Percentiles rank a stretch among this genome's conserved stretches.
phyloP scores from a whole-genome alignment of 2,113 vertebrate species.

The Indicator maculatus region DNA sequence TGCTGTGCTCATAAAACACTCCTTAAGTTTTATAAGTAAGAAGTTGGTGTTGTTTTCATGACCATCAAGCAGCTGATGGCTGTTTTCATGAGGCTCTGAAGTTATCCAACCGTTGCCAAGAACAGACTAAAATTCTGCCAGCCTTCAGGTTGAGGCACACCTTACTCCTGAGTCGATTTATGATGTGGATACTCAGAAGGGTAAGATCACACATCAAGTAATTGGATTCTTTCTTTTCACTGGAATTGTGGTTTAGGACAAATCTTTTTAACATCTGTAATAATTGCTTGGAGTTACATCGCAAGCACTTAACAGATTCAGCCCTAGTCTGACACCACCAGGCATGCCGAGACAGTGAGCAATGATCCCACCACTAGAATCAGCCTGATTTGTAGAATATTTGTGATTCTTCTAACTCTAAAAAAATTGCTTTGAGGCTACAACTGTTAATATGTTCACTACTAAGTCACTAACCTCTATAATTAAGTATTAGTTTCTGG shows the following conservation, averaged over 20 bases:
- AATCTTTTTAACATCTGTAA: background rate
- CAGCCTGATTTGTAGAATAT: background rate
- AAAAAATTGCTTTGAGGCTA: background rate
- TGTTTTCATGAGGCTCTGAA: background rate
- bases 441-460: background rate
- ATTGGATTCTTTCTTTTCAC: background rate
- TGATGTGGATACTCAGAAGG: background rate
- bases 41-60: background rate
- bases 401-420: background rate
- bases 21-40: background rate
- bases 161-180: background rate
- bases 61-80: background rate
- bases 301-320: background rate
- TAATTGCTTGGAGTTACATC: background rate
- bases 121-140: background rate
- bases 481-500: background rate
- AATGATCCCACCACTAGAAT: background rate
- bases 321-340: background rate
- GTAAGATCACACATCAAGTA: background rate
- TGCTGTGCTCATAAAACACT: background rate
- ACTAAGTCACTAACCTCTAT: background rate
- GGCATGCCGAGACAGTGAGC: slow-evolving; percentile 20
- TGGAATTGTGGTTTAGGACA: background rate
- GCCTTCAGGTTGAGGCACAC: background rate
- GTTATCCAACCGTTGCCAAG: background rate